Base-by-base conservation (phyloP, 2,888 invertebrate species). In the Ellobium chinense region DNA sequence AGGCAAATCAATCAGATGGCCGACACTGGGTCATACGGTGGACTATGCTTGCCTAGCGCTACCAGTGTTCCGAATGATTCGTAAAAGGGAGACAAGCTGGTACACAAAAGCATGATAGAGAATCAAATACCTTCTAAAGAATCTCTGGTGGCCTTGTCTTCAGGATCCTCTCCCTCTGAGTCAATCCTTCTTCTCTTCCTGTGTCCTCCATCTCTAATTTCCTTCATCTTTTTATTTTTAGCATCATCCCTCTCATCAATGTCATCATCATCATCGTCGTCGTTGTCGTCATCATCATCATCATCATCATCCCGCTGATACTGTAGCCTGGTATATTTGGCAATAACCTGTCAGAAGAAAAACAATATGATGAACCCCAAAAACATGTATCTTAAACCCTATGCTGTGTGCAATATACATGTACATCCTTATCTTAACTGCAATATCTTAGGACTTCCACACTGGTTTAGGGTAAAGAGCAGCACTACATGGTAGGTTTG, bases 291-390 rank as follows among this genome's bases (percentile, higher is more conserved):
- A 21, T 78, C 73, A 7, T 66, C 78, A 14, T 66, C 66, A n/a
- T 77, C 73, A 0, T 21, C 72, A 36, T 39, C 58, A n/a, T 46
- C 29, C 58, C 36, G 34, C n/a, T 72, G 36, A 37, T 74, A 80
- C 81, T 88, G 88, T 18, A 87, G 80, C 21, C 81, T 69, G 21
- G 86, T 82, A 76, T 86, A 88, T 68, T 86, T 88, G 37, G 85
- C 84, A 27, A 88, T 85, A 31, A 88, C 86, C 88, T 88, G 84
- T 2, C 63, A 12, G 69, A 29, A 39, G 2, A 80, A n/a, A 7
- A n/a, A n/a, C n/a, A n/a, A 24, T 34, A 29, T 9, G 36, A 21
- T n/a, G n/a, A n/a, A n/a, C n/a, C n/a, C n/a, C n/a, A n/a, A n/a
- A n/a, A n/a, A n/a, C n/a, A n/a, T n/a, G n/a, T n/a, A n/a, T n/a